Base-by-base conservation (phyloP, 2,797 vertebrate species). In the Monodelphis domestica region DNA sequence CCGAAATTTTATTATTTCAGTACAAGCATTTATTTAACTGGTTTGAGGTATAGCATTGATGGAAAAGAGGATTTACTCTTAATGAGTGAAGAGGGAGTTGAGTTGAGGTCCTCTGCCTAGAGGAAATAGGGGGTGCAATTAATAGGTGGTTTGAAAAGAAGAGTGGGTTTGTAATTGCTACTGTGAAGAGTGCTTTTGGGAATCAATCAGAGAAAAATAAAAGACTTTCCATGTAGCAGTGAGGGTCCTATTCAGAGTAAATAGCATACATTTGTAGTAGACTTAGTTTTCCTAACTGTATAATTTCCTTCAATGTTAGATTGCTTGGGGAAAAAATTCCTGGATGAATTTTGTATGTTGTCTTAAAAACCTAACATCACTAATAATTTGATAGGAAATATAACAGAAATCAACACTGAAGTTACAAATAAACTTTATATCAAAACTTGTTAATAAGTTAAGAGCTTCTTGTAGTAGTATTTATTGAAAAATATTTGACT, bases 81-180 rank as follows among this genome's bases (percentile, higher is more conserved):
- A 24, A 9, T 4, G 38, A 21, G 70, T 17, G 70, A 5, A 55
- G 21, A 78, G 17, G 70, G 3, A 84, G 33, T 70, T n/a, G 17
- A 70, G 15, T 70, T 70, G 59, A 70, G 15, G 5, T 38, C 24
- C 38, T 78, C 3, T 26, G 45, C 5, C 17, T 45, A 45, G 21
- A 10, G 70, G 12, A 38, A 7, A 0, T 9, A 21, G 38, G 63
- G 2, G 2, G 21, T 1, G 9, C 21, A 9, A 4, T 84, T 3
- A 50, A 5, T 9, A 50, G 53, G 1, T 84, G 5, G 26, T 84
- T 84, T 50, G 70, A 84, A 38, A 84, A 84, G 38, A 84, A 45
- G 17, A 45, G 2, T 45, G n/a, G 38, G 9, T 78, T 78, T 78
- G 38, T 6, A 78, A 78, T 45, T 38, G 38, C 70, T 78, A 0